A percentile compares a stretch with the other conserved stretches of the same genome.
These are phyloP conservation scores for Gymnorhina tibicen DNA, from an alignment of 2,113 vertebrate genomes.

Conservation along the genomic window DNA sequence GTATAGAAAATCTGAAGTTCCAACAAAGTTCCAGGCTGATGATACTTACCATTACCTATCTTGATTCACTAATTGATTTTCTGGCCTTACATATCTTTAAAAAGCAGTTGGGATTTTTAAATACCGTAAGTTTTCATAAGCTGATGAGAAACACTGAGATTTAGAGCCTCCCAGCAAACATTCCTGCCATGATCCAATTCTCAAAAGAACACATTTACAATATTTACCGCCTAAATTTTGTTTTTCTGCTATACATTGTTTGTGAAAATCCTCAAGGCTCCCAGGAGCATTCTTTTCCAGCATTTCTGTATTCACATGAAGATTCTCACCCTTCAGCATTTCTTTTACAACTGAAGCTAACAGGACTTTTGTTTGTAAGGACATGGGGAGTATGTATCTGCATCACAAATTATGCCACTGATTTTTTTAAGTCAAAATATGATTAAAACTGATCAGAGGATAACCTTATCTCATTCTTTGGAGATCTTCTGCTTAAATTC, in stretches of 20 bases:
- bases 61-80: constrained; percentile 64
- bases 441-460: not conserved
- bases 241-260: not conserved
- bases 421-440: not conserved
- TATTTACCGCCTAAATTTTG: not conserved
- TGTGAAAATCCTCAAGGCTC: not conserved
- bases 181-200: not conserved
- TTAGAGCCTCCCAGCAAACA: constrained; percentile 29
- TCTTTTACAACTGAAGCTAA: not conserved
- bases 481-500: not conserved
- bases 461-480: not conserved
- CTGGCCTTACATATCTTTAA: constrained; percentile 54
- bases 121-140: constrained; percentile 56
- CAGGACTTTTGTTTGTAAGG: not conserved
- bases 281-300: not conserved
- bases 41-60: constrained; percentile 26
- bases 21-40: not conserved
- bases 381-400: not conserved
- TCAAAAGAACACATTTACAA: constrained; percentile 19
- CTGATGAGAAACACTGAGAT: constrained; percentile 46
- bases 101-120: constrained; percentile 37
- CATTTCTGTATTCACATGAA: constrained; percentile 13
- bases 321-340: constrained; percentile 3
- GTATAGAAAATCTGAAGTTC: not conserved
- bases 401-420: not conserved